Evolutionary conservation across 2,113 vertebrate species (phyloP).

Genomic region (Indicator maculatus): DNA sequence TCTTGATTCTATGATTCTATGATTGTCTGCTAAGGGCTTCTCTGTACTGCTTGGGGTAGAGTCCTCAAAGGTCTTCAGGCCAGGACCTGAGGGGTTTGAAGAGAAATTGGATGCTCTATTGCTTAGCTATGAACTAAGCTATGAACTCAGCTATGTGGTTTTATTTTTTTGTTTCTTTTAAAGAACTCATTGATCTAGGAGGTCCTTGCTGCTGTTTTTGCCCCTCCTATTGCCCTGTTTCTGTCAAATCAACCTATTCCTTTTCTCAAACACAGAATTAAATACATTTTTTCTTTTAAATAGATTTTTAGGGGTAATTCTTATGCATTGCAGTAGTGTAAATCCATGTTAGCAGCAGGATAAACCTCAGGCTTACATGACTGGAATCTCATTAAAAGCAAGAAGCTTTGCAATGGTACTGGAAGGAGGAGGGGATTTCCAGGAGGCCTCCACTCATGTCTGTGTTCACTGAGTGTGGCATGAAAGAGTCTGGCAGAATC

Average conservation of each 20-base stretch:
- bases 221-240: neutral
- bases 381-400: neutral
- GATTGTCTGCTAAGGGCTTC: neutral
- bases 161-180: neutral
- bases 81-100: neutral
- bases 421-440: neutral
- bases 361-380: neutral
- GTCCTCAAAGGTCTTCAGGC: neutral
- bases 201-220: neutral
- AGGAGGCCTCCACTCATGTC: neutral
- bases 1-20: no score
- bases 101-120: neutral
- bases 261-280: neutral
- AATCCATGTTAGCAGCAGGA: neutral
- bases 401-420: neutral
- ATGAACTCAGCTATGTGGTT: neutral
- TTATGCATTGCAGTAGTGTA: neutral
- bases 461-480: neutral
- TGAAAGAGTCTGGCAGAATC: neutral
- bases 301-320: neutral
- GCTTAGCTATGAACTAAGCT: neutral
- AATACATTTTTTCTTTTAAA: neutral
- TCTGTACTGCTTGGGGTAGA: neutral
- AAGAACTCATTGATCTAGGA: neutral
- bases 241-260: neutral